Conservation (phyloP, 2,888 invertebrate genomes). For the Mimachlamys varia region DNA sequence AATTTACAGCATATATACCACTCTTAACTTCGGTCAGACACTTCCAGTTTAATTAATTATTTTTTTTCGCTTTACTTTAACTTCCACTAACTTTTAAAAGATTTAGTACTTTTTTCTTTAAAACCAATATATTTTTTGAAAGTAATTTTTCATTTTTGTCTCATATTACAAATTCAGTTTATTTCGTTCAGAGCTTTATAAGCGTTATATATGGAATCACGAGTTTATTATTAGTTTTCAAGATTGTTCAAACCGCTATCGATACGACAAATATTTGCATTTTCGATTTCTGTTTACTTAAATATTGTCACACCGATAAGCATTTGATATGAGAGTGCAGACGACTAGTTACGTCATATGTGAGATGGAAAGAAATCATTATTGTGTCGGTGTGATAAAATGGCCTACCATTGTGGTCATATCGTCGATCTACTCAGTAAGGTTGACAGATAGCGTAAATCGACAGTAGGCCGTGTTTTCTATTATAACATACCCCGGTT, state of each 20-base stretch:
- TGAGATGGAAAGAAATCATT: slow-evolving; percentile 14
- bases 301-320: slow-evolving; percentile 10
- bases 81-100: not conserved
- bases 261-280: slow-evolving; percentile 6
- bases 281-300: slow-evolving; percentile 9
- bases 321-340: not conserved
- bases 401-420: not conserved
- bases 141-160: not conserved
- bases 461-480: too few relatives aligned
- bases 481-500: too few relatives aligned
- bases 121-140: not conserved
- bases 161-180: not conserved
- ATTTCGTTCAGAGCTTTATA: not conserved
- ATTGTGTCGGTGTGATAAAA: not conserved
- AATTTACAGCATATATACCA: not conserved
- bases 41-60: not conserved
- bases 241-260: not conserved
- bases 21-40: not conserved
- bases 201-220: not conserved
- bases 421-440: not conserved
- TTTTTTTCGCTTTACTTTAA: not conserved
- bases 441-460: not conserved
- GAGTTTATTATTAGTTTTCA: slow-evolving; percentile 14
- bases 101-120: not conserved
- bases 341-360: not conserved